Evolutionary conservation across 2,797 vertebrate genomes (phyloP), one percentile per base, ranked within the genome.

Genomic region (Lophius americanus): DNA sequence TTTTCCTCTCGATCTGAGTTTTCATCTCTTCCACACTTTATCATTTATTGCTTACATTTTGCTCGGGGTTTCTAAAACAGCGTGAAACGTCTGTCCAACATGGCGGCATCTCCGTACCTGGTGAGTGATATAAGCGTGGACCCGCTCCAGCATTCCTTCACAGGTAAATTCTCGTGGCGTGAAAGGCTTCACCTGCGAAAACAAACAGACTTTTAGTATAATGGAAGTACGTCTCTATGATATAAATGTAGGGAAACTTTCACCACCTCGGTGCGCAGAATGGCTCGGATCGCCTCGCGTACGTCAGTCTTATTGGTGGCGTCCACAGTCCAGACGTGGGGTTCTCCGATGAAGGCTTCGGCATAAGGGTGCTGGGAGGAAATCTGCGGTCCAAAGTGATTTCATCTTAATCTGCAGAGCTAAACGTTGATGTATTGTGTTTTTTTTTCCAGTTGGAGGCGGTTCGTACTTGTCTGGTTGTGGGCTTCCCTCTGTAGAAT

Each of bases 401-500:
- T 50, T 33, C 59, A 3, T 37, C 60, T 2, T 37, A 48, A 36
- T 43, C 10, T 10, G 11, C 12, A 23, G 5, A 7, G 12, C 4
- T n/a, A 1, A 38, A 38, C 37, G 23, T 23, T 23, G 1, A 23
- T 38, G 37, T 38, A 38, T 38, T 43, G 0, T 11, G 8, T 3
- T 0, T 61, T 51, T 38, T 5, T 2, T 23, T 23, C 23, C 1
- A 11, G 14, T 32, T 11, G 11, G 3, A 9, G 36, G 11, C 9
- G 32, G 13, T 3, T 23, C 4, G 3, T 73, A 92, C 92, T 88
- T 89, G 72, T 84, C 92, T 85, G 0, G 87, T 89, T 12, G 92
- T 93, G 61, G 92, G 92, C 60, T 93, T 93, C 13, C 92, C 92
- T 69, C 78, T 89, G 71, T 93, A 93, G 62, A 93, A 93, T 49